Evolutionary conservation across 2,113 vertebrate species (phyloP).

Genomic region (Colistium nudipinnis): DNA sequence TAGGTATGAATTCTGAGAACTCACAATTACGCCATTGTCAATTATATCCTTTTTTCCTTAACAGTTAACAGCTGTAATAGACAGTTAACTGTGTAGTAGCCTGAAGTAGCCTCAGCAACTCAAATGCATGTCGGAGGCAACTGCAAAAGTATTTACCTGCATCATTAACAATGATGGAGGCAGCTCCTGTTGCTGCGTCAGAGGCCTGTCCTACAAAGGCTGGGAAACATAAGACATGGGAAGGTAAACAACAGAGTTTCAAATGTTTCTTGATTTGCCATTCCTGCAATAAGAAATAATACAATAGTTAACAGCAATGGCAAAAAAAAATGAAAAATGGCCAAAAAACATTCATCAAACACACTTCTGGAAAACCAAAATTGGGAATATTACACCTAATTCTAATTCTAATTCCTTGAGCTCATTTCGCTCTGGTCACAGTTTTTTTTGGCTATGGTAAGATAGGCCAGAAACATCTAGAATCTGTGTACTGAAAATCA

Average conservation of each 20-base stretch:
- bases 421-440: background rate
- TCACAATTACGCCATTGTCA: too few relatives aligned
- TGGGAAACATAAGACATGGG: slow-evolving; percentile 59
- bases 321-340: too few relatives aligned
- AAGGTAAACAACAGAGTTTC: background rate
- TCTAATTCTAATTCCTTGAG: slow-evolving; percentile 4
- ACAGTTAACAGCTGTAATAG: too few relatives aligned
- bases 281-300: slow-evolving; percentile 6
- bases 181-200: slow-evolving; percentile 91
- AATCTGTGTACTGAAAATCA: background rate
- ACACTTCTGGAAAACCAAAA: slow-evolving; percentile 5
- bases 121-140: background rate
- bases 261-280: slow-evolving; percentile 17
- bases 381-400: slow-evolving; percentile 4
- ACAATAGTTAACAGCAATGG: too few relatives aligned
- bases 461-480: background rate
- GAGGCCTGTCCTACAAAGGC: slow-evolving; percentile 90
- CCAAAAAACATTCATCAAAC: background rate
- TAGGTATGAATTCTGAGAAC: too few relatives aligned
- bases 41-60: too few relatives aligned
- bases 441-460: background rate
- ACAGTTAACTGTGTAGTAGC: too few relatives aligned
- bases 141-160: slow-evolving; percentile 84
- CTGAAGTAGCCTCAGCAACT: slow-evolving; percentile 26
- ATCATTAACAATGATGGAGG: slow-evolving; percentile 91